These are phyloP conservation scores for Meriones unguiculatus DNA, from an alignment of 2,113 vertebrate species.

Conservation along the genomic window DNA sequence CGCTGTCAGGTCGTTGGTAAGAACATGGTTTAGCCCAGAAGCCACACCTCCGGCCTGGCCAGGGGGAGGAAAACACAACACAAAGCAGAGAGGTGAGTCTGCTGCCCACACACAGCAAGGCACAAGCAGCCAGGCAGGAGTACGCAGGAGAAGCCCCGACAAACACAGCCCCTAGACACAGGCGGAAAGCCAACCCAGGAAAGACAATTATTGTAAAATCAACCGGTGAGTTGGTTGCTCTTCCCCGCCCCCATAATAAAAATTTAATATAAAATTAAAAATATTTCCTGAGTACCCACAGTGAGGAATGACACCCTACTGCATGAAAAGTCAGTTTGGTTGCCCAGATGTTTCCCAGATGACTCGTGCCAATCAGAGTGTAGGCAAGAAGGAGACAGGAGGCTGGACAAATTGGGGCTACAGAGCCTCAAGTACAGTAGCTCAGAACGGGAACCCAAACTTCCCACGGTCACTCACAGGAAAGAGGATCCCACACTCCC, in stretches of 20 bases:
- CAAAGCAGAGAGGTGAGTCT: background rate
- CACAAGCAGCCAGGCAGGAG: background rate
- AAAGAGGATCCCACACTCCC: background rate
- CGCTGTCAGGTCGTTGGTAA: constrained; percentile 93
- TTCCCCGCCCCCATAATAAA: background rate
- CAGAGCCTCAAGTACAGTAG: background rate
- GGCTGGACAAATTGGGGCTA: background rate
- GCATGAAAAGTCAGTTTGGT: background rate
- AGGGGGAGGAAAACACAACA: constrained; percentile 35
- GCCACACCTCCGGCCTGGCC: constrained; percentile 93
- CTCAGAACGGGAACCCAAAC: background rate
- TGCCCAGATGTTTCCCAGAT: background rate
- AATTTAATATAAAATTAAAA: background rate
- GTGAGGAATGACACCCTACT: background rate
- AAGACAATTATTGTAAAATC: constrained; percentile 14
- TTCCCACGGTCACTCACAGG: background rate
- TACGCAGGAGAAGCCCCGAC: background rate
- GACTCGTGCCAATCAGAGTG: background rate
- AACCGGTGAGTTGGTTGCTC: background rate
- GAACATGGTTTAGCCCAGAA: constrained; percentile 94
- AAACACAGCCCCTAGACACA: background rate
- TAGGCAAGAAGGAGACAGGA: background rate
- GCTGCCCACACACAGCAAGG: background rate
- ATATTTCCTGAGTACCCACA: background rate
- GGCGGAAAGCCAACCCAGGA: background rate